Percentiles rank a stretch among this genome's conserved stretches.
Evolutionary conservation across 2,888 invertebrate genomes (phyloP).

Genomic region (Drosophila prostipennis): DNA sequence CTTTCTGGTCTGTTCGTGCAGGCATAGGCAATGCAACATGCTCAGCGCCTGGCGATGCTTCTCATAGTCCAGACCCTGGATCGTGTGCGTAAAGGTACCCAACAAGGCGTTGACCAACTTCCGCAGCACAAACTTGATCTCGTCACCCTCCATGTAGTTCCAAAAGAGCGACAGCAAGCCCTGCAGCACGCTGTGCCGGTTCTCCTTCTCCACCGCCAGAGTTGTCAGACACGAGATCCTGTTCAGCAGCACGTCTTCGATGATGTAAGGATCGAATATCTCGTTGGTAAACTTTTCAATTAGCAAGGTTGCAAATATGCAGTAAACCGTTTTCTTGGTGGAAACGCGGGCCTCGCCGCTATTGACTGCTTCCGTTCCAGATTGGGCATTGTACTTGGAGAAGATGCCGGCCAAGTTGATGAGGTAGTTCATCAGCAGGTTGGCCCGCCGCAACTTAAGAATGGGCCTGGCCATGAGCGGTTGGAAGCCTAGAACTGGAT

Average conservation of each 20-base stretch:
- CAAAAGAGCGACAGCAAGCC: slow-evolving; percentile 82
- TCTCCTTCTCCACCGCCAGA: slow-evolving; percentile 71
- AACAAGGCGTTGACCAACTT: slow-evolving; percentile 81
- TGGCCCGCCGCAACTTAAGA: slow-evolving; percentile 74
- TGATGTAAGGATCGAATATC: slow-evolving; percentile 88
- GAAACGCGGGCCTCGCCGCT: slow-evolving; percentile 58
- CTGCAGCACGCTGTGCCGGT: slow-evolving; percentile 76
- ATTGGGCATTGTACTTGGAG: slow-evolving; percentile 73
- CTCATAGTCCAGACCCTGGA: slow-evolving; percentile 81
- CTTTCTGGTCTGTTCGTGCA: slow-evolving; percentile 85
- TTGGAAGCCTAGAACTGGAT: slow-evolving; percentile 88
- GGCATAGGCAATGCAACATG: slow-evolving; percentile 84
- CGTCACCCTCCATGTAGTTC: slow-evolving; percentile 83
- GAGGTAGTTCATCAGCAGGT: slow-evolving; percentile 79
- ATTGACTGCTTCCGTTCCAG: neutral
- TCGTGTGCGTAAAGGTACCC: slow-evolving; percentile 77
- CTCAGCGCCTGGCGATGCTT: slow-evolving; percentile 84
- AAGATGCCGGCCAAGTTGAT: slow-evolving; percentile 81
- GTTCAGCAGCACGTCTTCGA: slow-evolving; percentile 88
- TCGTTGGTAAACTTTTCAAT: slow-evolving; percentile 87
- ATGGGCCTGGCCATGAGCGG: slow-evolving; percentile 87
- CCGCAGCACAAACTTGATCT: slow-evolving; percentile 81
- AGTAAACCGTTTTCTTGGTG: slow-evolving; percentile 85
- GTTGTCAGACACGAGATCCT: slow-evolving; percentile 71
- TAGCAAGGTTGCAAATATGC: slow-evolving; percentile 86